These are phyloP conservation scores for Palloptera scutellata DNA, from an alignment of 2,888 invertebrate species.

Conservation along the genomic window DNA sequence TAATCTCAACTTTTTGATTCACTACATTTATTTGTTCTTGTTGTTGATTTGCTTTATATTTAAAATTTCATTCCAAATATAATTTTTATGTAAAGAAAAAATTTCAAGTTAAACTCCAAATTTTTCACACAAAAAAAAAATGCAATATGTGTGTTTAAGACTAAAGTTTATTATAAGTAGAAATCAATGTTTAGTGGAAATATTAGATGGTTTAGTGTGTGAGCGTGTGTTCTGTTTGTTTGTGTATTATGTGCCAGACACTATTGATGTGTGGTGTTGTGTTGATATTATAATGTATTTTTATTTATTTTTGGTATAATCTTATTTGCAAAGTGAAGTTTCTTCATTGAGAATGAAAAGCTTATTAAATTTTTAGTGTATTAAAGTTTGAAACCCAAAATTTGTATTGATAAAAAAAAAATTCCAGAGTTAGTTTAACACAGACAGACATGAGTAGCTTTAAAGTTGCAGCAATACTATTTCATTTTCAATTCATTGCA, in stretches of 20 bases:
- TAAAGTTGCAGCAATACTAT: too few species aligned
- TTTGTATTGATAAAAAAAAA: conserved; percentile 33
- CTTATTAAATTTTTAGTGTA: background rate
- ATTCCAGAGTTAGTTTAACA: conserved; percentile 58
- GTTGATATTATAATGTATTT: conserved; percentile 31
- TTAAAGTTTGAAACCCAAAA: background rate
- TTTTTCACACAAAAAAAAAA: background rate
- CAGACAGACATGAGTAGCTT: conserved; percentile 44
- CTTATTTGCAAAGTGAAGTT: conserved; percentile 3
- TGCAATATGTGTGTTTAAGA: background rate
- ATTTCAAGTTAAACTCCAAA: too few species aligned
- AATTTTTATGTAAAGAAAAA: too few species aligned
- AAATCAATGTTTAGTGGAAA: background rate
- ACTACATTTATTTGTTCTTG: too few species aligned
- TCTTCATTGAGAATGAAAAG: background rate
- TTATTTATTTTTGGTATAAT: conserved; percentile 13
- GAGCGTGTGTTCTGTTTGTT: background rate
- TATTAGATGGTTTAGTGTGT: background rate
- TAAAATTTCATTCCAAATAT: too few species aligned
- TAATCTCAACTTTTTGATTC: too few species aligned
- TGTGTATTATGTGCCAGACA: conserved; percentile 36
- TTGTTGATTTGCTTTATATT: too few species aligned
- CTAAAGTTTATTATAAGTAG: background rate
- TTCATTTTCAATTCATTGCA: too few species aligned
- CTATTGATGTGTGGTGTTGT: conserved; percentile 13